phyloP scores from a whole-genome alignment of 2,888 invertebrate genomes.

The Apotomis turbidana region DNA sequence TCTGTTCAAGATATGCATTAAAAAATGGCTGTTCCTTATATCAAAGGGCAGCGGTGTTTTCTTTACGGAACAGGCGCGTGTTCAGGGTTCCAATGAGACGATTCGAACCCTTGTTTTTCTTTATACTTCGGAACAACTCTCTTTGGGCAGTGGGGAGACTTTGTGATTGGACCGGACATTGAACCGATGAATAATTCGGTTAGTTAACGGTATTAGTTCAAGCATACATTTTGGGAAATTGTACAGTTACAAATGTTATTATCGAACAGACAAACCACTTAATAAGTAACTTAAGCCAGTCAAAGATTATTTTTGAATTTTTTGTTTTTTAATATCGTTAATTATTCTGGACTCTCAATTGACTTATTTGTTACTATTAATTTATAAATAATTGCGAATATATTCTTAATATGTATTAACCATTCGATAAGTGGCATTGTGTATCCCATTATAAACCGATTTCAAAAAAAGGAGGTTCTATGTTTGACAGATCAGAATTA shows the following conservation, averaged over 20 bases:
- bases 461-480: no score
- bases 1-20: constrained; percentile 79
- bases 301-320: no score
- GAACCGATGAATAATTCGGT: constrained; percentile 33
- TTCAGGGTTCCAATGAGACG: constrained; percentile 71
- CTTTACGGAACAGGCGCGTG: constrained; percentile 81
- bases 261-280: not conserved
- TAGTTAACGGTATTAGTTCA: constrained; percentile 1
- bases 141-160: constrained; percentile 64
- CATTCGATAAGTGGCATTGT: no score
- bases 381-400: no score
- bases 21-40: constrained; percentile 69
- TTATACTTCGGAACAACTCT: constrained; percentile 78
- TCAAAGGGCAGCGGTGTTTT: constrained; percentile 79
- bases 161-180: constrained; percentile 38
- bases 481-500: no score
- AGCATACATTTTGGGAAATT: not conserved
- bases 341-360: no score
- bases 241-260: not conserved
- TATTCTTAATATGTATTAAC: no score
- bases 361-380: no score
- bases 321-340: no score
- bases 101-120: constrained; percentile 78
- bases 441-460: no score
- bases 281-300: no score